Evolutionary conservation across 2,888 invertebrate species (phyloP), one percentile per base, ranked within the genome.

Genomic region (Junonia oenone): DNA sequence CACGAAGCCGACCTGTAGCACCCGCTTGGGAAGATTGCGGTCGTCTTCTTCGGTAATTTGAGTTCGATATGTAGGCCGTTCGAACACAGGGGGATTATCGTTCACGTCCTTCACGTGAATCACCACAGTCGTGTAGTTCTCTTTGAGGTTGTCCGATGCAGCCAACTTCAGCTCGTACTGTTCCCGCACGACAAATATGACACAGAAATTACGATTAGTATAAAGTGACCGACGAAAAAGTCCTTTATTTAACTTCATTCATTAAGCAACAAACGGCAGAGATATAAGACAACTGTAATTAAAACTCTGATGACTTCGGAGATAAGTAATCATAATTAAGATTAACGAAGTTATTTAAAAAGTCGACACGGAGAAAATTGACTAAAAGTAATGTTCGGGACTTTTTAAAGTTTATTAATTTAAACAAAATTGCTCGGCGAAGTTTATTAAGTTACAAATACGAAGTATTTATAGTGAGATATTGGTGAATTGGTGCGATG

Each of bases 21-120:
- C 97, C 74, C 96, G 95, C 88, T 98, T 98, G 66, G 98, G 98
- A 72, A 98, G 92, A 86, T 97, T 97, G 74, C 97, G 93, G 91
- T 98, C 97, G 80, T 98, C 98, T 86, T 98, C 98, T 87, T 98
- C 98, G 40, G 97, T 98, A 87, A 98, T 98, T 91, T 98, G 97
- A 50, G 98, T 97, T 76, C 97, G 94, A 91, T 98, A 98, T 55
- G 97, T 97, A 51, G 98, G 97, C 66, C 97, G 91, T 87, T 97
- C 97, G 89, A 99, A 99, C 68, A 97, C 97, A 2, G 99, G 99
- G 43, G 98, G 97, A 91, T 99, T 99, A 92, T 99, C 99, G 89
- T 99, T 99, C 67, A 98, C 98, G 84, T 99, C 98, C 90, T 97
- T 98, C 72, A 98, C 97, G 88, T 98, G 97, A 76, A 98, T 98